These are phyloP conservation scores for Thalpophila matura DNA, from an alignment of 2,888 invertebrate genomes.

Conservation along the genomic window DNA sequence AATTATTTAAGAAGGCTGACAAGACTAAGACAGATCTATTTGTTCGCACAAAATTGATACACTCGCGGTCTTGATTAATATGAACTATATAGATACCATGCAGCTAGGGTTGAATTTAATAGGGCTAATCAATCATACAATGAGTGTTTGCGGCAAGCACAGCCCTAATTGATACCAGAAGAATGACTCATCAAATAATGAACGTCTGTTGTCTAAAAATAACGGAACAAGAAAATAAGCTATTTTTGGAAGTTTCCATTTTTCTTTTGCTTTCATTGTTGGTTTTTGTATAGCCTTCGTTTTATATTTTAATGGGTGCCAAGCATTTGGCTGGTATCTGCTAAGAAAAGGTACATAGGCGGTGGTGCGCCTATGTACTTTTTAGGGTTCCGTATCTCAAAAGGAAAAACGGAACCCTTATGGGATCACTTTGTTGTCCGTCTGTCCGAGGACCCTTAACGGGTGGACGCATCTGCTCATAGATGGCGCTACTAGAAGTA, in stretches of 20 bases:
- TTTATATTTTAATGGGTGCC: too few relatives aligned
- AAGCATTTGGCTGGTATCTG: too few relatives aligned
- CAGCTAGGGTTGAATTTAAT: conserved; percentile 2
- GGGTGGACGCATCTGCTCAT: too few relatives aligned
- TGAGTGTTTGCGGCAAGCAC: conserved; percentile 35
- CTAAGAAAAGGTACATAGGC: too few relatives aligned
- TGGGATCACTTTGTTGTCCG: too few relatives aligned
- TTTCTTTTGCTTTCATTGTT: too few relatives aligned
- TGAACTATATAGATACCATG: not conserved
- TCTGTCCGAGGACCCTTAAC: too few relatives aligned
- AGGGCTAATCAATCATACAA: conserved; percentile 37
- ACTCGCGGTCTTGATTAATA: conserved; percentile 7
- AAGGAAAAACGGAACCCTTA: too few relatives aligned
- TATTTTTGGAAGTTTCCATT: not conserved
- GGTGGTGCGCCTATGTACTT: too few relatives aligned
- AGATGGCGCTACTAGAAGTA: too few relatives aligned
- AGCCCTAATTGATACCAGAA: conserved; percentile 33
- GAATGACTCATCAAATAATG: conserved; percentile 27
- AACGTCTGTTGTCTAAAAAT: not conserved
- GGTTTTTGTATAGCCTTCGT: too few relatives aligned
- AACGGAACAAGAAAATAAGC: not conserved
- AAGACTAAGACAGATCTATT: not conserved
- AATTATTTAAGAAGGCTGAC: not conserved
- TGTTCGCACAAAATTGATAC: conserved; percentile 20
- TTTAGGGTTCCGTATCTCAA: too few relatives aligned